Percentiles rank a stretch among this genome's conserved stretches.
Conservation (phyloP, 2,797 vertebrate genomes). For the Scolopax bukidnonensis region DNA sequence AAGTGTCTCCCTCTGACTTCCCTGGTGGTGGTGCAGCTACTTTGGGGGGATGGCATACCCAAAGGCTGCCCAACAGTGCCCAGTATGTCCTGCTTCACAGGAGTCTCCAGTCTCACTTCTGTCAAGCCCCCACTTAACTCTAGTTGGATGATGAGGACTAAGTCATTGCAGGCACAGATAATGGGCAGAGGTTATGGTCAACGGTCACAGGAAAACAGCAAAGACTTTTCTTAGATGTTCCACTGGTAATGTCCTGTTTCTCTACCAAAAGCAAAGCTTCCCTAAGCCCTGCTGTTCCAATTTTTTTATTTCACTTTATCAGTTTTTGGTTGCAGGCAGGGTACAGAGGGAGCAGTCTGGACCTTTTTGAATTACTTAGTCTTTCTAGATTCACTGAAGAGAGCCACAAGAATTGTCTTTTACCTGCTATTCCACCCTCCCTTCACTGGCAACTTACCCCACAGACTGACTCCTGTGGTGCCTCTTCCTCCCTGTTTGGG, state of each 20-base stretch:
- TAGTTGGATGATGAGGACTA: not conserved
- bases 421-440: not conserved
- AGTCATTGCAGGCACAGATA: accelerated
- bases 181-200: not conserved
- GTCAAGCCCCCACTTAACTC: not conserved
- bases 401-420: not conserved
- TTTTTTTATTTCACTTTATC: not conserved
- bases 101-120: not conserved
- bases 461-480: not conserved
- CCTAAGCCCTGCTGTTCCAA: not conserved
- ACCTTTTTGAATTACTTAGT: not conserved
- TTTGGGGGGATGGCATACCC: accelerated
- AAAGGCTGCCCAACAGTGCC: not conserved
- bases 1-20: not conserved
- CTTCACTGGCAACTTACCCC: not conserved
- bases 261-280: not conserved
- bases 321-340: not conserved
- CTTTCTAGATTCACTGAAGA: not conserved
- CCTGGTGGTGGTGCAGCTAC: not conserved
- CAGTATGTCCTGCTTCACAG: not conserved
- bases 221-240: not conserved
- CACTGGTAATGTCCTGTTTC: not conserved
- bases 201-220: not conserved
- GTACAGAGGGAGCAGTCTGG: not conserved
- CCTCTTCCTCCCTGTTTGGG: not conserved